Percentiles rank a stretch among this genome's conserved stretches.
Conservation (phyloP, 2,888 invertebrate species). For the Cenopis cana region DNA sequence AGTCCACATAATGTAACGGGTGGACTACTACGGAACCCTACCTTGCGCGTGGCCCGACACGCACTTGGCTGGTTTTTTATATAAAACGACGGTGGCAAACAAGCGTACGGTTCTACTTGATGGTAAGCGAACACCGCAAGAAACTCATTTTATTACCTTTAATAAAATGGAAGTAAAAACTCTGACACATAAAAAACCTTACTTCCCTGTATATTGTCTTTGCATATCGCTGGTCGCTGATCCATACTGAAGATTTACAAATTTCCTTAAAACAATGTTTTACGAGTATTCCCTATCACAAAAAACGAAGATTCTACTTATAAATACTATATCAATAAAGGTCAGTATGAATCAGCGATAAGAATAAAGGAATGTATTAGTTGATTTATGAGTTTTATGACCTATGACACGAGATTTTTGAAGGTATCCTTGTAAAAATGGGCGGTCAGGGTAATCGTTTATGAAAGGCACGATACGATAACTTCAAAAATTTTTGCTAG, state of each 20-base stretch:
- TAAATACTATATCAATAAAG: slow-evolving; percentile 7
- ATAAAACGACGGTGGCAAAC: too few relatives aligned
- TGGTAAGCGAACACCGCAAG: too few relatives aligned
- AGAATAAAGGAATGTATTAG: slow-evolving; percentile 22
- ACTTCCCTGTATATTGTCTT: too few relatives aligned
- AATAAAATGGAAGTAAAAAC: too few relatives aligned
- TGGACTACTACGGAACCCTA: too few relatives aligned
- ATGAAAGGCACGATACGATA: not conserved
- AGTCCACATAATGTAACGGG: too few relatives aligned
- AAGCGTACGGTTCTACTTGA: too few relatives aligned
- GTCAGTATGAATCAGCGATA: slow-evolving; percentile 31
- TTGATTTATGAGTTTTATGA: slow-evolving; percentile 41
- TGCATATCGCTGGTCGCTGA: not conserved
- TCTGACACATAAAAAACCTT: too few relatives aligned
- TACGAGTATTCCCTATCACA: not conserved
- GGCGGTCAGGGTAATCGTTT: not conserved
- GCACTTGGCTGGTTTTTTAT: too few relatives aligned
- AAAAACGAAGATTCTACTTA: slow-evolving; percentile 12
- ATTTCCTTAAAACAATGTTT: slow-evolving; percentile 17
- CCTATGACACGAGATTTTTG: not conserved
- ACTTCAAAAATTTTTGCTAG: not conserved
- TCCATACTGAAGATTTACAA: slow-evolving; percentile 12
- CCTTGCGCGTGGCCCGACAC: too few relatives aligned
- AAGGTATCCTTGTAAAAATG: slow-evolving; percentile 10
- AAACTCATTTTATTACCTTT: too few relatives aligned